Percentiles rank a stretch among this genome's conserved stretches.
phyloP scores from a whole-genome alignment of 2,888 invertebrate genomes.

The Athalia circularis region DNA sequence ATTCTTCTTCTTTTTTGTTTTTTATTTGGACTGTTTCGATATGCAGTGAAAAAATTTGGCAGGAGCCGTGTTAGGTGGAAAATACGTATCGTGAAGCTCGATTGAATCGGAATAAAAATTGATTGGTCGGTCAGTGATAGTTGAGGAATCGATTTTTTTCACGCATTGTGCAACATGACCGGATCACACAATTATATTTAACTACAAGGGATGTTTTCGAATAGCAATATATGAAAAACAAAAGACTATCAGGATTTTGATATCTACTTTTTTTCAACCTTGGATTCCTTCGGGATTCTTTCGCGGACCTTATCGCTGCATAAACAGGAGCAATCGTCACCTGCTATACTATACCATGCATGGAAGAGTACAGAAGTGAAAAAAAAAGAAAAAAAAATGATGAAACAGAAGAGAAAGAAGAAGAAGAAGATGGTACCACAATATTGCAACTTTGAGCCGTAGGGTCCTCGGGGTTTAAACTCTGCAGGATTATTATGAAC shows the following conservation, averaged over 20 bases:
- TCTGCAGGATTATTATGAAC: too few species aligned
- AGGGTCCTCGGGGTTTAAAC: background rate
- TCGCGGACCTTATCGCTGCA: conserved; percentile 65
- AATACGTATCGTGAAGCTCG: too few species aligned
- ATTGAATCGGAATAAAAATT: too few species aligned
- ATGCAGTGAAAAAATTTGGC: too few species aligned
- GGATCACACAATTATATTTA: too few species aligned
- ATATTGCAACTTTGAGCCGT: background rate
- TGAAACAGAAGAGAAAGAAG: conserved; percentile 42
- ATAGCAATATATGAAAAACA: background rate
- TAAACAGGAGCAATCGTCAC: conserved; percentile 55
- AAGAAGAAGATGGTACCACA: conserved; percentile 20
- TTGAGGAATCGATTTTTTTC: too few species aligned
- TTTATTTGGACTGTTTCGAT: too few species aligned
- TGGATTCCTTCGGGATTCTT: conserved; percentile 67
- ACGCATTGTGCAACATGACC: too few species aligned
- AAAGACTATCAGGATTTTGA: background rate
- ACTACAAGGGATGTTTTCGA: too few species aligned
- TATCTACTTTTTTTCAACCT: conserved; percentile 59
- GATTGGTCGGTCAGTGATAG: too few species aligned
- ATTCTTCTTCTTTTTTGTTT: too few species aligned
- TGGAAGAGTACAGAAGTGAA: conserved; percentile 17
- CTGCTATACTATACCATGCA: background rate
- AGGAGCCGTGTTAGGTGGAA: too few species aligned
- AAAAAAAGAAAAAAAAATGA: conserved; percentile 46